These are phyloP conservation scores for Crypturellus undulatus DNA, from an alignment of 2,113 vertebrate species.

Conservation along the genomic window DNA sequence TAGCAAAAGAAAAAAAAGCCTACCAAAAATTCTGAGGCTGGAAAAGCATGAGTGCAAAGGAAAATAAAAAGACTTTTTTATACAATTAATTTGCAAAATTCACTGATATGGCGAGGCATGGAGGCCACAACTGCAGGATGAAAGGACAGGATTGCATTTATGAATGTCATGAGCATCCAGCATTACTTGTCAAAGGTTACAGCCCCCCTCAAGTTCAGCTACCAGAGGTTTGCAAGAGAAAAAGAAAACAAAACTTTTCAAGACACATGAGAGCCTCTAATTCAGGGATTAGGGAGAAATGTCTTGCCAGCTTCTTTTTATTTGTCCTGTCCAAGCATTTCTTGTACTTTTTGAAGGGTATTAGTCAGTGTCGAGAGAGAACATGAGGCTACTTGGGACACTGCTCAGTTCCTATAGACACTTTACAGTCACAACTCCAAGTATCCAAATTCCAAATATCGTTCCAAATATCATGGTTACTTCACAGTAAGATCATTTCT, in stretches of 20 bases:
- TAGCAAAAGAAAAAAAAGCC: not conserved
- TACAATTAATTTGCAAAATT: not conserved
- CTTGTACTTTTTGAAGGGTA: not conserved
- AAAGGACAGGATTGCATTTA: not conserved
- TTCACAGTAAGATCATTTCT: not conserved
- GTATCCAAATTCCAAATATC: not conserved
- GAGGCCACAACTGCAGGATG: not conserved
- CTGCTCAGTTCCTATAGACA: not conserved
- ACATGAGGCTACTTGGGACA: not conserved
- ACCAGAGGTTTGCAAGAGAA: not conserved
- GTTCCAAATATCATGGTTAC: fast-evolving
- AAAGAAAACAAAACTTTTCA: not conserved
- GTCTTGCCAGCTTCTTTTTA: not conserved
- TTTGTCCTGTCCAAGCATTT: not conserved
- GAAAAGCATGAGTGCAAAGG: not conserved
- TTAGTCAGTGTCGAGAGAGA: not conserved
- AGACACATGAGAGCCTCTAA: not conserved
- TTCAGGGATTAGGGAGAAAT: not conserved
- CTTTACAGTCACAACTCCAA: not conserved
- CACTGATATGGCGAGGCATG: not conserved
- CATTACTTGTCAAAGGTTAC: not conserved
- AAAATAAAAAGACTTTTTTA: not conserved
- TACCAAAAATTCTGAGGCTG: not conserved
- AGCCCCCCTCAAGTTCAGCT: not conserved
- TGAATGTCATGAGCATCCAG: not conserved